Base-by-base conservation (phyloP, 1,140 invertebrate species). In the Sweltsa coloradensis region DNA sequence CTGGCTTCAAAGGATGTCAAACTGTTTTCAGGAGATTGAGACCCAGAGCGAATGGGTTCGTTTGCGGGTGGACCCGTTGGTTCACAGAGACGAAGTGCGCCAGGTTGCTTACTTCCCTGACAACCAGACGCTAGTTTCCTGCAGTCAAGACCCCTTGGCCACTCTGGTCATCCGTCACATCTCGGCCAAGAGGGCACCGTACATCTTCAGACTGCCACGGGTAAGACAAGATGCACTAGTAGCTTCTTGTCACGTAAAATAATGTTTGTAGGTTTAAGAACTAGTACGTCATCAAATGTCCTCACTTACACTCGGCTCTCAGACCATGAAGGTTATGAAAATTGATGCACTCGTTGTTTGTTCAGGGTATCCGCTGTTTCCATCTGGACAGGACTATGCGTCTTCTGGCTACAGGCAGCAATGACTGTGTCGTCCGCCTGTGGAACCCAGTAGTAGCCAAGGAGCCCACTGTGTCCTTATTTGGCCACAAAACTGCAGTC, bases 281-380 rank as follows among this genome's bases (percentile, higher is more conserved):
- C n/a, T n/a, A n/a, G n/a, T n/a, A n/a, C n/a, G n/a, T n/a, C n/a
- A n/a, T n/a, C n/a, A n/a, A n/a, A n/a, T n/a, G n/a, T n/a, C n/a
- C n/a, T n/a, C n/a, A n/a, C n/a, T n/a, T n/a, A n/a, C n/a, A n/a
- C n/a, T n/a, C n/a, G n/a, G n/a, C n/a, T n/a, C n/a, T n/a, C n/a
- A n/a, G n/a, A n/a, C n/a, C n/a, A n/a, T n/a, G n/a, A n/a, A n/a
- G n/a, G n/a, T n/a, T n/a, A n/a, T n/a, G n/a, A n/a, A n/a, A 34
- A 11, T 13, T 39, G 34, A 24, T 25, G 44, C 16, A 34, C 16
- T 47, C 25, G 7, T 5, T 48, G 23, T 46, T 19, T 45, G 43
- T 60, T 27, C 56, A 75, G 73, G 73, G 73, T 3, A 60, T 68
- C 3, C 62, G 56, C 19, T 73, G 71, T 49, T 73, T 73, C 60